Percentiles rank a stretch among this genome's conserved stretches.
phyloP scores from a whole-genome alignment of 2,113 vertebrate species.

The Cyphomyrus plagiostoma region DNA sequence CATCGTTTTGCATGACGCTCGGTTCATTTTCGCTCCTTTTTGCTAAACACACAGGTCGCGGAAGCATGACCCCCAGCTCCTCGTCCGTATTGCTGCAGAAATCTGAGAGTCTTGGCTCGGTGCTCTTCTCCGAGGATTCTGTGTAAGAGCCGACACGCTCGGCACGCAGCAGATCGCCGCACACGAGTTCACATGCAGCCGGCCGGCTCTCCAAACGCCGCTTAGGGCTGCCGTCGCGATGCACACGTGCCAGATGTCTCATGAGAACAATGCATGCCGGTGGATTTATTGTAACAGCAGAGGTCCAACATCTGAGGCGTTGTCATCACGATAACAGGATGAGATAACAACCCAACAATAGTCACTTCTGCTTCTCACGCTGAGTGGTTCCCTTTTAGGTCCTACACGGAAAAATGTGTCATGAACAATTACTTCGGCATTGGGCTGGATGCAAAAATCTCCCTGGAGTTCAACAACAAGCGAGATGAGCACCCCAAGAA shows the following conservation, averaged over 20 bases:
- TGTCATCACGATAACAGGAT: neutral
- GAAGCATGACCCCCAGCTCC: conserved; percentile 58
- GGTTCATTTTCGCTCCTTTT: neutral
- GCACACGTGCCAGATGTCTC: neutral
- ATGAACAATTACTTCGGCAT: conserved; percentile 99
- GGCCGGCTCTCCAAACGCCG: neutral
- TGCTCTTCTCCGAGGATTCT: conserved; percentile 69
- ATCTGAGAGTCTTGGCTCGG: conserved; percentile 62
- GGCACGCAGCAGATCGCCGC: neutral
- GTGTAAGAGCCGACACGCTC: conserved; percentile 60
- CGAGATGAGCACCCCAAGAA: conserved; percentile 88
- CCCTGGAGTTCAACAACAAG: conserved; percentile 94
- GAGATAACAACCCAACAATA: neutral
- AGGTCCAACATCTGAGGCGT: neutral
- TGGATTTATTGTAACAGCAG: neutral
- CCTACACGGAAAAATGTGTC: conserved; percentile 84
- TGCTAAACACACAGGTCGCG: conserved; percentile 49
- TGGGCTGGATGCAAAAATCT: conserved; percentile 92
- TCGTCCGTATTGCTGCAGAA: conserved; percentile 74
- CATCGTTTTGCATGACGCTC: neutral
- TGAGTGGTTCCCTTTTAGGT: conserved; percentile 50
- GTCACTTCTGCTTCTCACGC: neutral
- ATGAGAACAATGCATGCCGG: neutral
- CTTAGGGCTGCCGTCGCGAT: neutral
- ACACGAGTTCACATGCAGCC: neutral